Percentiles rank a stretch among this genome's conserved stretches.
phyloP scores from a whole-genome alignment of 1,140 invertebrate species.

The Drosophila nigromelanica region DNA sequence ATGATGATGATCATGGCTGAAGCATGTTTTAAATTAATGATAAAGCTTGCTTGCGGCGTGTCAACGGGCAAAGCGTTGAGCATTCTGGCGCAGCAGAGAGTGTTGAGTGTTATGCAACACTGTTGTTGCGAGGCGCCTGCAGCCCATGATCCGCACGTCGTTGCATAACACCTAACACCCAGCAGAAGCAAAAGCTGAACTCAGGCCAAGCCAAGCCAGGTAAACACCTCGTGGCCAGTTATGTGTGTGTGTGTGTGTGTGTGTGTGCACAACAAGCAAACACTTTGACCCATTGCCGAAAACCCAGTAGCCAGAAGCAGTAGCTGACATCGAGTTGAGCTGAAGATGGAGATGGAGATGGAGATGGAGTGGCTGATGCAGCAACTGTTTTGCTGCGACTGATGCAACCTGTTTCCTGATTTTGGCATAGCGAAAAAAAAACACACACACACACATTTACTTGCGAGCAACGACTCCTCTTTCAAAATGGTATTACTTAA shows the following conservation, averaged over 20 bases:
- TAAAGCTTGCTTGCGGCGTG: neutral
- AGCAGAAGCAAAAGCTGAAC: slow-evolving; percentile 7
- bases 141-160: slow-evolving; percentile 17
- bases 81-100: slow-evolving; percentile 8
- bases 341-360: neutral
- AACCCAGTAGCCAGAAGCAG: slow-evolving; percentile 31
- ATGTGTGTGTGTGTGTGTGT: neutral
- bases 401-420: slow-evolving; percentile 72
- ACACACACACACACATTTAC: slow-evolving; percentile 8
- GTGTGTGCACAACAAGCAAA: slow-evolving; percentile 30
- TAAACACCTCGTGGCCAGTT: slow-evolving; percentile 8
- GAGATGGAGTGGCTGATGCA: slow-evolving; percentile 27
- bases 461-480: neutral
- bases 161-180: slow-evolving; percentile 22
- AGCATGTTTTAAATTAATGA: slow-evolving; percentile 9
- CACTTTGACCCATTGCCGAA: slow-evolving; percentile 40
- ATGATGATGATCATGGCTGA: slow-evolving; percentile 1
- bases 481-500: slow-evolving; percentile 57
- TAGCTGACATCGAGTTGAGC: slow-evolving; percentile 16
- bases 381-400: slow-evolving; percentile 29
- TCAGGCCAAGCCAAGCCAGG: slow-evolving; percentile 8
- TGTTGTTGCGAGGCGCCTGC: slow-evolving; percentile 26
- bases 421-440: slow-evolving; percentile 33
- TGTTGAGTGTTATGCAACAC: slow-evolving; percentile 26
- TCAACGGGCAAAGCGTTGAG: slow-evolving; percentile 15